These are phyloP conservation scores for Artibeus jamaicensis DNA, from an alignment of 2,797 vertebrate species.

Conservation along the genomic window DNA sequence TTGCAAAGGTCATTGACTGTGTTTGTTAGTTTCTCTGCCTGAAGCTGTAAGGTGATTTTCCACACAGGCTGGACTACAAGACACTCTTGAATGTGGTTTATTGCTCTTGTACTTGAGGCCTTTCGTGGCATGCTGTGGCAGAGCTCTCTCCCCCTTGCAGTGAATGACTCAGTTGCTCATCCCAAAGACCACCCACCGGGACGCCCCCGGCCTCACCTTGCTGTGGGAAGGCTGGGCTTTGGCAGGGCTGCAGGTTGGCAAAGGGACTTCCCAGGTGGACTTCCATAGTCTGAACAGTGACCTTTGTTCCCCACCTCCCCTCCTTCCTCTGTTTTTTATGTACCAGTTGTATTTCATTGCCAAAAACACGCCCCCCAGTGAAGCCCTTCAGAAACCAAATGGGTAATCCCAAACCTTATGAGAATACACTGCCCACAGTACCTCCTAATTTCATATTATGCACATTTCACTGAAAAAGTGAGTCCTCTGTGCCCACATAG, in stretches of 20 bases:
- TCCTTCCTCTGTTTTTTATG: not conserved
- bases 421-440: rapidly evolving
- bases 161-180: not conserved
- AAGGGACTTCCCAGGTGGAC: not conserved
- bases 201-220: not conserved
- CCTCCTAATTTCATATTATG: not conserved
- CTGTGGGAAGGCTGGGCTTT: not conserved
- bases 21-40: not conserved
- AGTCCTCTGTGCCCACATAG: not conserved
- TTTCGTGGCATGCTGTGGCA: rapidly evolving
- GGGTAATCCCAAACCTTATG: not conserved
- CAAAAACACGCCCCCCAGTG: not conserved
- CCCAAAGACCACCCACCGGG: not conserved
- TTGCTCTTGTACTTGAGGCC: not conserved
- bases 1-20: not conserved
- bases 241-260: not conserved
- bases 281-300: not conserved
- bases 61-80: not conserved
- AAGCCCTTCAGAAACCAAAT: not conserved
- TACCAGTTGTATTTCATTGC: not conserved
- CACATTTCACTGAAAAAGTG: not conserved
- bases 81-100: not conserved
- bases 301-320: not conserved
- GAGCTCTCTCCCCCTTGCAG: not conserved
- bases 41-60: not conserved